These are phyloP conservation scores for Sander lucioperca DNA, from an alignment of 2,113 vertebrate species.

Conservation along the genomic window DNA sequence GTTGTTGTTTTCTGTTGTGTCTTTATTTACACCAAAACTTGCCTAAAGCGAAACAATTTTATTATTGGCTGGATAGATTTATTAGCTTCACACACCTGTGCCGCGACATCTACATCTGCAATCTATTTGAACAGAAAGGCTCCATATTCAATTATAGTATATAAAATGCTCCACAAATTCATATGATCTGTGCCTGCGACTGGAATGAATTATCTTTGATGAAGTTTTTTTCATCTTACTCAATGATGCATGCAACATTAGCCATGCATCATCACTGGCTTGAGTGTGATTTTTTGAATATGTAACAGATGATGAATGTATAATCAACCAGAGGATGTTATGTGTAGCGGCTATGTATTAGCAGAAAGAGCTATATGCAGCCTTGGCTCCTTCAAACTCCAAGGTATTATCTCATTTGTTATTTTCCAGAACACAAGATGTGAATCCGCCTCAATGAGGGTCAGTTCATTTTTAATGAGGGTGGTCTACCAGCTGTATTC, in stretches of 20 bases:
- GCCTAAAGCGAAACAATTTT: constrained; percentile 18
- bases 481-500: constrained; percentile 43
- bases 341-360: constrained; percentile 52
- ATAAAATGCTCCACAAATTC: constrained; percentile 55
- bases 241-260: constrained; percentile 67
- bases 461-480: constrained; percentile 55
- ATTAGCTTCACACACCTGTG: constrained; percentile 21
- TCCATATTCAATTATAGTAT: constrained; percentile 51
- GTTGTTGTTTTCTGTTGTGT: constrained; percentile 42
- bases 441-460: constrained; percentile 34
- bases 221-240: constrained; percentile 42
- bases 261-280: constrained; percentile 66
- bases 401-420: constrained; percentile 57
- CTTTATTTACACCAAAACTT: constrained; percentile 47
- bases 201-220: constrained; percentile 74
- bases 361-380: constrained; percentile 39
- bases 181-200: constrained; percentile 51
- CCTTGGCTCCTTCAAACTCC: constrained; percentile 24
- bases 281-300: constrained; percentile 73
- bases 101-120: constrained; percentile 24
- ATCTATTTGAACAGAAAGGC: constrained; percentile 28
- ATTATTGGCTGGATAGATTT: constrained; percentile 20
- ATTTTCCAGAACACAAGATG: constrained; percentile 32
- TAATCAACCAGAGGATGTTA: constrained; percentile 64
- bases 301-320: constrained; percentile 76